Evolutionary conservation across 2,888 invertebrate species (phyloP), one percentile per base, ranked within the genome.

Genomic region (Sminthurinus aureus): DNA sequence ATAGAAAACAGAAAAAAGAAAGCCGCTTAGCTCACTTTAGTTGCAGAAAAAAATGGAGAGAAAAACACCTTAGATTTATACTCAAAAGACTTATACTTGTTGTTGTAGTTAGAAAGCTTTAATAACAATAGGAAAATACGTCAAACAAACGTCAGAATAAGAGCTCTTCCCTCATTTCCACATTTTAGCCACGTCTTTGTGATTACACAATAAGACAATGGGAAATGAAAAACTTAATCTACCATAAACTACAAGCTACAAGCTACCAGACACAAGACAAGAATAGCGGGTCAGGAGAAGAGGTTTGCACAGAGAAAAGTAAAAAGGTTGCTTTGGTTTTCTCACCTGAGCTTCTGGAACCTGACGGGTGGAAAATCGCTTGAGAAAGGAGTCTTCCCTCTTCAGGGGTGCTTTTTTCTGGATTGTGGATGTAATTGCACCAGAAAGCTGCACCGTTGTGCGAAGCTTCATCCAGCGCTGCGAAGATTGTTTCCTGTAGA

Each of bases 381-480:
- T 96, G 89, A 98, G 92, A 91, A 98, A 98, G 77, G 96, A 97
- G 91, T 96, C 97, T 92, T 96, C 97, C 89, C 96, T 93, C 91
- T 96, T 98, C 90, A 96, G 91, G 75, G 95, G 95, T 84, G 96
- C 95, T 91, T 97, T 97, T 92, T 96, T 96, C 91, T 95, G 95
- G 86, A 94, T 93, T 82, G 92, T 92, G 79, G 92, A 91, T 79
- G 90, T 89, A 89, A 95, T 94, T 81, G 97, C 96, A 85, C 96
- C 96, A 88, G 96, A 96, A 89, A 97, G 93, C 91, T 97, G 96
- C 89, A 97, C 97, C 78, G 98, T 98, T 82, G 96, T 97, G 88
- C 98, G 93, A 87, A 98, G 93, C 91, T 98, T 97, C 95, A 97
- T 95, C 96, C 98, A 98, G 92, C 97, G 93, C 91, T 97, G 96